These are phyloP conservation scores for Palloptera scutellata DNA, from an alignment of 2,888 invertebrate species.

Conservation along the genomic window DNA sequence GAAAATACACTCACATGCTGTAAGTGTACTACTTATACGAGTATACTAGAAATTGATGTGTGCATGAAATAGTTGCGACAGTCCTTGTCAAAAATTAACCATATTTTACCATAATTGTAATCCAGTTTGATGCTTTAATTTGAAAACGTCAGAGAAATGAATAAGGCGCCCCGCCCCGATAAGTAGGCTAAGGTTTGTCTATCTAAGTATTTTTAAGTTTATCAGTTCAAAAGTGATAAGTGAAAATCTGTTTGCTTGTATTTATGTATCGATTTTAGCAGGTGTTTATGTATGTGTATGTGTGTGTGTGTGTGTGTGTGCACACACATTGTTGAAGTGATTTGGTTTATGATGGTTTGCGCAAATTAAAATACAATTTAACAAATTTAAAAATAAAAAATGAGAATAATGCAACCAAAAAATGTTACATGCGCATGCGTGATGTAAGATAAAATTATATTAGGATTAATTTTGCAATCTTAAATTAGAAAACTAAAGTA, in stretches of 20 bases:
- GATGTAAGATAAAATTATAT: conserved; percentile 65
- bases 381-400: conserved; percentile 28
- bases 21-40: too few relatives aligned
- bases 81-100: neutral
- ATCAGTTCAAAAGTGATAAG: conserved; percentile 6
- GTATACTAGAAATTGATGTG: neutral
- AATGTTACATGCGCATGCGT: conserved; percentile 65
- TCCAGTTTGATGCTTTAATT: conserved; percentile 63
- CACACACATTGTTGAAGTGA: neutral
- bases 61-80: conserved; percentile 4
- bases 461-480: conserved; percentile 52
- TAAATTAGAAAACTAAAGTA: conserved; percentile 40
- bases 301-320: conserved; percentile 4
- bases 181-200: neutral
- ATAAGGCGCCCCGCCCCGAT: conserved; percentile 26
- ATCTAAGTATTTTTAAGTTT: conserved; percentile 4
- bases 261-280: conserved; percentile 39
- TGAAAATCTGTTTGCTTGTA: conserved; percentile 17
- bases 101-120: conserved; percentile 60
- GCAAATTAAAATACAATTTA: conserved; percentile 15
- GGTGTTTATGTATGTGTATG: conserved; percentile 32
- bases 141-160: conserved; percentile 43
- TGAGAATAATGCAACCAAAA: conserved; percentile 39
- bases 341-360: conserved; percentile 5
- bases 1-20: neutral